phyloP scores from a whole-genome alignment of 2,888 invertebrate genomes.

The Salticus scenicus region DNA sequence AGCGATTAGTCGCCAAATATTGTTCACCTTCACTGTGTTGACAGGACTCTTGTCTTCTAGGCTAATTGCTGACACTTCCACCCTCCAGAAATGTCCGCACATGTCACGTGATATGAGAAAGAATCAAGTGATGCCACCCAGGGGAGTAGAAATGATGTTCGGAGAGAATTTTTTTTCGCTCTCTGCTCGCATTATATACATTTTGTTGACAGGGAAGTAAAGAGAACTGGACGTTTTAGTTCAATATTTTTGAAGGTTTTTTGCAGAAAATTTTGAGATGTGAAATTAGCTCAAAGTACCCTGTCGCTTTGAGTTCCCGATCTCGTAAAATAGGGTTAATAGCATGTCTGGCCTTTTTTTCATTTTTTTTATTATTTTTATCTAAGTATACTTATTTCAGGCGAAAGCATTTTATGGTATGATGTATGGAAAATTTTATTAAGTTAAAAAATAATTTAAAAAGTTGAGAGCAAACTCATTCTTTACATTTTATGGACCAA shows the following conservation, averaged over 20 bases:
- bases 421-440: background rate
- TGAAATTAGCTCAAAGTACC: constrained; percentile 60
- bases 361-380: background rate
- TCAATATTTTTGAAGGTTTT: constrained; percentile 24
- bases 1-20: constrained; percentile 59
- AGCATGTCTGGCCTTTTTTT: background rate
- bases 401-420: background rate
- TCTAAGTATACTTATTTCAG: background rate
- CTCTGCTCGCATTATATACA: constrained; percentile 51
- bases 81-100: constrained; percentile 67
- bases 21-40: constrained; percentile 29
- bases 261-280: constrained; percentile 42
- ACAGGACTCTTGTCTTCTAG: constrained; percentile 65
- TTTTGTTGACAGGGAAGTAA: constrained; percentile 45
- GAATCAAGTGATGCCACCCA: constrained; percentile 69
- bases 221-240: constrained; percentile 50
- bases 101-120: constrained; percentile 67
- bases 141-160: constrained; percentile 68
- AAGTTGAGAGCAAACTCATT: background rate
- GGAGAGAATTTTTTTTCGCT: constrained; percentile 44
- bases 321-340: constrained; percentile 54
- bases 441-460: background rate
- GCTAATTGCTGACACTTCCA: constrained; percentile 70
- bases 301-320: constrained; percentile 47
- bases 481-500: background rate